Conservation (phyloP, 2,113 vertebrate species). For the Pseudopodoces humilis region DNA sequence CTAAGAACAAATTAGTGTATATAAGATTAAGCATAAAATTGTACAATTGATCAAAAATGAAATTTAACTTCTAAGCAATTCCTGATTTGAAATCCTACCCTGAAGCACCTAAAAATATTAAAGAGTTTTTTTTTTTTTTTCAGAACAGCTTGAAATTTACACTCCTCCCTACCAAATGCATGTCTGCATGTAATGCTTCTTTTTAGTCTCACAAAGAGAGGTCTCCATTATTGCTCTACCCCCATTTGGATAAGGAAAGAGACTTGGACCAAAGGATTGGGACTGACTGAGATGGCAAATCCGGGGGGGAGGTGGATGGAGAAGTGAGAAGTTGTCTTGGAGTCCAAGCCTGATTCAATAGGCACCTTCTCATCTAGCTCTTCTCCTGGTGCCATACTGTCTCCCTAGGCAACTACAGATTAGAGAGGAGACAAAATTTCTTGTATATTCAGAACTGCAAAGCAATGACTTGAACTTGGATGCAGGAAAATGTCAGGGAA, state of each 20-base stretch:
- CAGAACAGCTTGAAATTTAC: not conserved
- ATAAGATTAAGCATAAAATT: not conserved
- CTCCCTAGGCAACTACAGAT: conserved; percentile 36
- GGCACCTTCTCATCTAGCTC: not conserved
- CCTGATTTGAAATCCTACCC: not conserved
- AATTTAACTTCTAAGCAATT: not conserved
- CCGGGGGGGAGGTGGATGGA: not conserved
- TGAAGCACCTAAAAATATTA: not conserved
- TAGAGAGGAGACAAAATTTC: not conserved
- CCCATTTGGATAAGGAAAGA: not conserved
- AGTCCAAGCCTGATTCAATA: not conserved
- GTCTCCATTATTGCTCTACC: not conserved
- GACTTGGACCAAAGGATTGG: not conserved
- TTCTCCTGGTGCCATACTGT: not conserved
- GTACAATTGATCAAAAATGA: not conserved
- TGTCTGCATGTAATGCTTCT: not conserved
- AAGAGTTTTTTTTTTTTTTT: not conserved
- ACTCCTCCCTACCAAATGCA: not conserved
- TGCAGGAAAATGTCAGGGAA: not conserved
- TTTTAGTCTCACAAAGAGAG: not conserved
- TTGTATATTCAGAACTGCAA: not conserved
- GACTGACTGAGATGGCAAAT: not conserved
- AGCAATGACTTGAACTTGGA: not conserved
- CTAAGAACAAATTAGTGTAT: not conserved
- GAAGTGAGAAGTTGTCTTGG: not conserved